Conservation (phyloP, 2,797 vertebrate species). For the Spinus olivaceus region DNA sequence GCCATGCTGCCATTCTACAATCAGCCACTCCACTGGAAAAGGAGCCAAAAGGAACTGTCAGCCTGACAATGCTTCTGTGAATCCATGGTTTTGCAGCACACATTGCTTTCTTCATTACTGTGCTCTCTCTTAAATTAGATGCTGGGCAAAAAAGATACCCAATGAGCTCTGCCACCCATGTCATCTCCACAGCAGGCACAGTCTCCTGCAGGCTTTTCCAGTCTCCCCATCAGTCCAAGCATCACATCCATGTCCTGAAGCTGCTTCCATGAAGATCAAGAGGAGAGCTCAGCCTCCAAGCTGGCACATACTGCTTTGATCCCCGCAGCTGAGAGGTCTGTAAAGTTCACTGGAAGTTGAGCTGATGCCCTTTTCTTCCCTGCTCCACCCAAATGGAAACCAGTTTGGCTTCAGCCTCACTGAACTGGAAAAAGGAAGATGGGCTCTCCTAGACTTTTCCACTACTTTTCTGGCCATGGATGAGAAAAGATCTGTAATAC, state of each 20-base stretch:
- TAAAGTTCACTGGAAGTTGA: neutral
- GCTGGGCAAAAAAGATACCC: neutral
- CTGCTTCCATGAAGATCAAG: neutral
- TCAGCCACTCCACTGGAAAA: neutral
- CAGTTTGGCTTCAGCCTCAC: neutral
- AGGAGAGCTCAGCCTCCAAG: neutral
- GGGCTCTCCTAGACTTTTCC: neutral
- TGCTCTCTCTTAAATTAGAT: neutral
- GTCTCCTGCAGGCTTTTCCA: neutral
- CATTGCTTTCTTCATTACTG: neutral
- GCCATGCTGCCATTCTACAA: neutral
- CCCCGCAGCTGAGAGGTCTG: neutral
- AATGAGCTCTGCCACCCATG: neutral
- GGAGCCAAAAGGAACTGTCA: neutral
- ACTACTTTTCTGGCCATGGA: neutral
- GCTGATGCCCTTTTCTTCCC: neutral
- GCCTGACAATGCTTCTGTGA: accelerated
- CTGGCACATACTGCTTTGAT: neutral
- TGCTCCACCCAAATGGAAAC: neutral
- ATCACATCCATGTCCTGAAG: neutral
- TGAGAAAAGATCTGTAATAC: neutral
- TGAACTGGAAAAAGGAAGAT: neutral
- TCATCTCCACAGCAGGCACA: neutral
- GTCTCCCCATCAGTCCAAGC: neutral
- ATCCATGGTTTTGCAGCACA: neutral